Evolutionary conservation across 2,113 vertebrate genomes (phyloP).

Genomic region (Glaucidium brasilianum): DNA sequence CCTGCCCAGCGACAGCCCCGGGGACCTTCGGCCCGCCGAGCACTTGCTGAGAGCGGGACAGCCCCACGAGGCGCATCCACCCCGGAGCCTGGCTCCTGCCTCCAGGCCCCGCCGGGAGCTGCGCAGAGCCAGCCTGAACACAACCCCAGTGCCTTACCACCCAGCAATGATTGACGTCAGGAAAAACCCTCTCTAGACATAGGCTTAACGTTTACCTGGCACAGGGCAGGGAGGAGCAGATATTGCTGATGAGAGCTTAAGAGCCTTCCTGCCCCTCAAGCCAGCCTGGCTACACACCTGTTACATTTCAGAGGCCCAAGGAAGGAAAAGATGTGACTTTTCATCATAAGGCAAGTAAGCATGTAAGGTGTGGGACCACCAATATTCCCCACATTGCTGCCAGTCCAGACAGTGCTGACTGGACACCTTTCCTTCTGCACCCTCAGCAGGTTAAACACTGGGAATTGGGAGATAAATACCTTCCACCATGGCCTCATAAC

Average conservation of each 20-base stretch:
- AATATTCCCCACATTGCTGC: rapidly evolving
- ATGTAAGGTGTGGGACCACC: neutral
- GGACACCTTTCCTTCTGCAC: neutral
- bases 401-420: neutral
- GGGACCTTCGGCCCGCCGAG: slow-evolving; percentile 75
- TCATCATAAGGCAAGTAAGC: neutral
- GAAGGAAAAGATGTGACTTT: neutral
- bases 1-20: slow-evolving; percentile 81
- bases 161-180: slow-evolving; percentile 88
- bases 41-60: slow-evolving; percentile 48
- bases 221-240: neutral
- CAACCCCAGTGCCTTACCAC: slow-evolving; percentile 64
- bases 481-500: neutral
- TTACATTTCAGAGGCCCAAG: neutral
- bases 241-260: rapidly evolving
- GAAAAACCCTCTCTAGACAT: slow-evolving; percentile 84
- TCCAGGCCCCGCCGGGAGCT: slow-evolving; percentile 80
- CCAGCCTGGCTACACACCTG: neutral
- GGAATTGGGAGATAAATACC: neutral
- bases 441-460: neutral
- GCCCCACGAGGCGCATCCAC: neutral
- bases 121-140: slow-evolving; percentile 78
- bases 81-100: slow-evolving; percentile 57
- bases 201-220: rapidly evolving
- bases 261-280: neutral